phyloP scores from a whole-genome alignment of 2,797 vertebrate species.

The Scarus forsteni region DNA sequence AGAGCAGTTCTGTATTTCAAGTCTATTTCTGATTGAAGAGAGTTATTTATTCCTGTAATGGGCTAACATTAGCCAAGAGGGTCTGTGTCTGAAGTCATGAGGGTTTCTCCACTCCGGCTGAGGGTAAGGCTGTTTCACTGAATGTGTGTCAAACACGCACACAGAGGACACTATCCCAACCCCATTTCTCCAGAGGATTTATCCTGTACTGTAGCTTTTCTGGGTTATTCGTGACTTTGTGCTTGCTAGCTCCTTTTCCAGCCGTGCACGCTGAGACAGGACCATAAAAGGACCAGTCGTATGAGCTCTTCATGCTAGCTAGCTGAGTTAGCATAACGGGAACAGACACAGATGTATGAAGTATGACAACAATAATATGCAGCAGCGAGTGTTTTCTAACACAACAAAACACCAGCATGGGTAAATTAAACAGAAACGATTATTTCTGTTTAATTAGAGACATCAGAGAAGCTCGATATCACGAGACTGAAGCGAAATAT shows the following conservation, averaged over 20 bases:
- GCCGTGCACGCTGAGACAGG: conserved; percentile 26
- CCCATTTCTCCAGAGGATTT: neutral
- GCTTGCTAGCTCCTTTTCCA: conserved; percentile 12
- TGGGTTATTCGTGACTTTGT: conserved; percentile 4
- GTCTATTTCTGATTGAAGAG: too few species aligned
- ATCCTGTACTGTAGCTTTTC: neutral
- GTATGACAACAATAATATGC: neutral
- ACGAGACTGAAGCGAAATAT: conserved; percentile 22
- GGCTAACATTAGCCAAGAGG: neutral
- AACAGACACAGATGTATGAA: conserved; percentile 10
- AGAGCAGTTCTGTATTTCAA: too few species aligned
- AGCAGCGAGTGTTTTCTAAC: neutral
- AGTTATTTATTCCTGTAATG: too few species aligned
- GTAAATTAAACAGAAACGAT: neutral
- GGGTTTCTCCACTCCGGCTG: neutral
- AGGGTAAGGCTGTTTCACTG: conserved; percentile 44
- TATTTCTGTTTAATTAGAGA: too few species aligned
- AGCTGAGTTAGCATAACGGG: conserved; percentile 70
- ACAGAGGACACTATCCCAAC: neutral
- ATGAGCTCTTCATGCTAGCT: conserved; percentile 56
- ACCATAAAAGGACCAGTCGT: conserved; percentile 71
- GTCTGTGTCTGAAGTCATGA: conserved; percentile 11
- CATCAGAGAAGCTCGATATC: neutral
- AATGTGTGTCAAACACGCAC: conserved; percentile 12
- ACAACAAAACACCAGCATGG: neutral